Evolutionary conservation across 2,797 vertebrate genomes (phyloP).

Genomic region (Xenentodon cancila): DNA sequence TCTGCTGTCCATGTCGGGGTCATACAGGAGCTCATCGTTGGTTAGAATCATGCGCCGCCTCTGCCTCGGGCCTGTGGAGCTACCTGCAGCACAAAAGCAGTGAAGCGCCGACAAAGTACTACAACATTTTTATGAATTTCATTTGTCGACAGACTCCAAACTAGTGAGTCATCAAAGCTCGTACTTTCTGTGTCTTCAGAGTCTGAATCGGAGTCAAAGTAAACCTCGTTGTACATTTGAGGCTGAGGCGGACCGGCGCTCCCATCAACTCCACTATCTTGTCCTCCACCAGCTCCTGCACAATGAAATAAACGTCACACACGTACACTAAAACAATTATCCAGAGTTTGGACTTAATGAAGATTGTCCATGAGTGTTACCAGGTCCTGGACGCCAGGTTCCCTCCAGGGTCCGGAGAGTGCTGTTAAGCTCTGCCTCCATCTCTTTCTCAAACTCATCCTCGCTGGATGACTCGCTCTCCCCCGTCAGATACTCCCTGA

Average conservation of each 20-base stretch:
- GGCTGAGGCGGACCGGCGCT: conserved; percentile 17
- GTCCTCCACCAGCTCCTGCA: conserved; percentile 10
- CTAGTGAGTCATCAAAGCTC: neutral
- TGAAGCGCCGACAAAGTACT: too few relatives aligned
- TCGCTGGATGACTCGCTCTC: conserved; percentile 96
- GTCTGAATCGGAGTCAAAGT: conserved; percentile 94
- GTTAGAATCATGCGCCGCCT: conserved; percentile 83
- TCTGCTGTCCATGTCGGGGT: conserved; percentile 91
- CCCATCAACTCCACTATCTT: neutral
- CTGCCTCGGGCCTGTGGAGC: conserved; percentile 66
- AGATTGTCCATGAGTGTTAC: conserved; percentile 19
- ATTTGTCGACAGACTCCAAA: neutral
- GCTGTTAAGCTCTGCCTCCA: conserved; percentile 92
- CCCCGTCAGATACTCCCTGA: conserved; percentile 95
- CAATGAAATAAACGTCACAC: neutral
- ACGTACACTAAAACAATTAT: too few relatives aligned
- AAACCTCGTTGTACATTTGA: conserved; percentile 87
- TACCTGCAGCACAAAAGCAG: conserved; percentile 59
- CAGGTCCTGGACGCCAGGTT: conserved; percentile 78
- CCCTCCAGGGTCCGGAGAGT: conserved; percentile 90
- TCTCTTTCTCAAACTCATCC: conserved; percentile 98
- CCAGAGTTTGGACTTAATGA: neutral
- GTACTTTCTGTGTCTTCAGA: conserved; percentile 82
- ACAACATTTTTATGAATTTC: too few relatives aligned
- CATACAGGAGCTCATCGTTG: conserved; percentile 94